These are phyloP conservation scores for Camptogramma bilineatum DNA, from an alignment of 2,888 invertebrate genomes.

Conservation along the genomic window DNA sequence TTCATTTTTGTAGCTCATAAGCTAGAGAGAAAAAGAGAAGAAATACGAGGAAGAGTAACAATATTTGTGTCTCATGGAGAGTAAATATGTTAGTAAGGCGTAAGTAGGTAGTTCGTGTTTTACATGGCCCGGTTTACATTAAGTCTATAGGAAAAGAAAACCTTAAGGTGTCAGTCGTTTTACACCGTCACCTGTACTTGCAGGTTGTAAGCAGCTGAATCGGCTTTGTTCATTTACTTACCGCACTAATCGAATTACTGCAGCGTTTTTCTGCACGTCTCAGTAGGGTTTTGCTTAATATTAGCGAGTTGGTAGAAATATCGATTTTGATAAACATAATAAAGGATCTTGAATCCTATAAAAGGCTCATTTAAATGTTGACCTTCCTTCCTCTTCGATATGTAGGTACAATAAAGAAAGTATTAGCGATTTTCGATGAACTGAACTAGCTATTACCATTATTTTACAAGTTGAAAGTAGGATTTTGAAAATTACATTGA, in stretches of 20 bases:
- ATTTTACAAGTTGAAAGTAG: background rate
- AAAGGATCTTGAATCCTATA: background rate
- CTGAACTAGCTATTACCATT: background rate
- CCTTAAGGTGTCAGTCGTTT: conserved; percentile 74
- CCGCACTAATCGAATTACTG: conserved; percentile 71
- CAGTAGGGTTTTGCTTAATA: background rate
- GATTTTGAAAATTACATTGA: background rate
- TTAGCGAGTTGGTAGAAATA: background rate
- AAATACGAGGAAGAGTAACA: background rate
- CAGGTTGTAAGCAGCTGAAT: conserved; percentile 66
- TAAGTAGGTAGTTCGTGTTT: background rate
- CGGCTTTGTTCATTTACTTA: conserved; percentile 75
- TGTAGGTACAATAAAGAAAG: too few species aligned
- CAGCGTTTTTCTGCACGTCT: conserved; percentile 47
- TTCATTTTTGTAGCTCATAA: too few species aligned
- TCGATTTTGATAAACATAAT: background rate
- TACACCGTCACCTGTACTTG: conserved; percentile 43
- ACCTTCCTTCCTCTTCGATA: too few species aligned
- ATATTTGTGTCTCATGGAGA: background rate
- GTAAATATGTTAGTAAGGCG: background rate
- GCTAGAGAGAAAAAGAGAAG: too few species aligned
- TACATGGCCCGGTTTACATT: conserved; percentile 44
- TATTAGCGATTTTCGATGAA: background rate
- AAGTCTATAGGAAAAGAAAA: conserved; percentile 62
- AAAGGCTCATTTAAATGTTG: background rate